Evolutionary conservation across 37 sponge, comb jelly and placozoan genomes (phyloP), one percentile per base, ranked within the genome.

Genomic region (Trichoplax adhaerens): DNA sequence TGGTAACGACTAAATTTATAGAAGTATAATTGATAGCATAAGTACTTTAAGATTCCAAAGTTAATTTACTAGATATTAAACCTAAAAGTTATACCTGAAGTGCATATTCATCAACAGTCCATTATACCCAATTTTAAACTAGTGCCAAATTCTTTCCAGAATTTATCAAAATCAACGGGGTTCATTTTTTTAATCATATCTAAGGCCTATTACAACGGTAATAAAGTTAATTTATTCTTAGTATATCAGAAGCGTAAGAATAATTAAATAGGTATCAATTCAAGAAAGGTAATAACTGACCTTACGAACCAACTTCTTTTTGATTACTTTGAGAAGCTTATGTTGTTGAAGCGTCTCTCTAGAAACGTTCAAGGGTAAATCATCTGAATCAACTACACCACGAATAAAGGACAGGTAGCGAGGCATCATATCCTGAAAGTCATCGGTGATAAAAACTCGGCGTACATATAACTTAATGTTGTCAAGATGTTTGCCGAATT

Each of bases 151-250:
- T 96, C 85, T 70, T 82, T 72, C 90, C 90, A 97, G 90, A 97
- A 88, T 68, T 84, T 77, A 67, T 88, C 70, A 77, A 82, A 91
- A 57, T 67, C 83, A 50, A 92, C 90, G 50, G 65, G 78, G 51
- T 74, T 75, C 72, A 97, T 75, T 75, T 97, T 97, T 85, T 91
- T 97, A 64, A 91, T 58, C 99, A 97, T 97, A 75, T 97, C 99
- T 68, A 97, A 82, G 5, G 90, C 87, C 81, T 77, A 10, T 49
- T 29, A 52, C 12, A 67, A 67, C 12, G 7, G 69, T 52, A 67
- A 29, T 52, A 67, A 67, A 12, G 48, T 29, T 12, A 12, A 60
- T 12, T 12, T 12, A 60, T 8, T 12, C 12, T 8, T 60, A 60
- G 62, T 60, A 60, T 8, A 60, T 60, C 10, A 12, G 62, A 60